Evolutionary conservation across 2,888 invertebrate species (phyloP).

Genomic region (Monoplex corrugatus): DNA sequence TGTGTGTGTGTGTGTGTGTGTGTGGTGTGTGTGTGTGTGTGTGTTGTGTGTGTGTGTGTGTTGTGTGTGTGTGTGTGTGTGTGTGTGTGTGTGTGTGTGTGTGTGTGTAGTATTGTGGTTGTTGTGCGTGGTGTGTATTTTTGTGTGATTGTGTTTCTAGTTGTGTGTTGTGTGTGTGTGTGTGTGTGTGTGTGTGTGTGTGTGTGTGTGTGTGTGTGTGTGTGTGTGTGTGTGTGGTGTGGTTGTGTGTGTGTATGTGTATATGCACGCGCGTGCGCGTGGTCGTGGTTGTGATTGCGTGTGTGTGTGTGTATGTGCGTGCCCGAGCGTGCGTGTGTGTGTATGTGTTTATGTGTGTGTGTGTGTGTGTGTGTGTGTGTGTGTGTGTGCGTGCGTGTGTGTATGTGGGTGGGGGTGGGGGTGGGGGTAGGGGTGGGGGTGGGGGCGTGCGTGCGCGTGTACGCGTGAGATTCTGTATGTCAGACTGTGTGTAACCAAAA

Average conservation of each 20-base stretch:
- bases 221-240: background rate
- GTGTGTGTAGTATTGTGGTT: background rate
- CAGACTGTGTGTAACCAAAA: no score
- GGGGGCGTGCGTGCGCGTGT: background rate
- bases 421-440: background rate
- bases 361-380: conserved; percentile 38
- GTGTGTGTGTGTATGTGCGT: conserved; percentile 17
- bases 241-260: background rate
- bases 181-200: background rate
- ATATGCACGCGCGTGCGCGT: background rate
- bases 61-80: background rate
- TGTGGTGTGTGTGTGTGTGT: no score
- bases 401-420: conserved; percentile 5
- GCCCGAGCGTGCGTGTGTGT: conserved; percentile 10
- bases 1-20: no score
- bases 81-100: background rate
- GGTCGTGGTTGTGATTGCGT: no score
- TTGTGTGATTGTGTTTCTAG: background rate
- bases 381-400: conserved; percentile 37
- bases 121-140: no score
- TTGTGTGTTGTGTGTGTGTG: background rate
- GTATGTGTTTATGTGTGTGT: conserved; percentile 27
- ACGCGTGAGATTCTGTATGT: conserved; percentile 33
- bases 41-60: background rate
- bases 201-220: background rate